Evolutionary conservation across 2,113 vertebrate genomes (phyloP), one percentile per base, ranked within the genome.

Genomic region (Coptodon rendalli): DNA sequence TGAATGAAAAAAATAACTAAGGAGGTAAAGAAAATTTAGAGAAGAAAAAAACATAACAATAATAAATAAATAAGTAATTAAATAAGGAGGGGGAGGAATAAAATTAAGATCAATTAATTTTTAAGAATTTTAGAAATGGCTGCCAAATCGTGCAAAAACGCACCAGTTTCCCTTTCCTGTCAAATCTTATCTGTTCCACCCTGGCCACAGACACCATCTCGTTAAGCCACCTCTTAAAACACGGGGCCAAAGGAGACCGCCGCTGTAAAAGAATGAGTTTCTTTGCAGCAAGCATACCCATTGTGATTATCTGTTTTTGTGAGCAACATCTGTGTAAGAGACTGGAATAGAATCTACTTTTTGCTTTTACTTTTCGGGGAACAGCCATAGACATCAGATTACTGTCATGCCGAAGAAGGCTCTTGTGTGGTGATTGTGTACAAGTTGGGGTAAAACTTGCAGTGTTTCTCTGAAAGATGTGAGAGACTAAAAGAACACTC

Each of bases 321-420:
- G 3, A 61, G 31, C 57, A 61, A 19, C 81, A 91, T 92, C 86
- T 94, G 86, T 91, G 78, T 53, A 19, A 79, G 22, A 86, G 76
- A 83, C 81, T 27, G 80, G 82, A 94, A 93, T 43, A 89, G 87
- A 93, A 88, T 43, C 40, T 56, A 83, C 83, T 89, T 73, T 19
- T 88, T 85, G 79, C 68, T 63, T 63, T 68, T 52, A 87, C 82
- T 80, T 87, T 81, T 80, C 22, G 57, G 34, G 38, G 81, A 93
- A 89, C 24, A 22, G 22, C n/a, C 73, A 14, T 6, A 19, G 78
- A 87, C 85, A 86, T 50, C 29, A 3, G 19, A 92, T 81, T 59
- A 71, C 80, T 48, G 17, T 22, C 45, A 12, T 38, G 29, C 54
- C 24, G 12, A 82, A 3, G 45, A 0, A 63, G 16, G n/a, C n/a